A percentile compares a stretch with the other conserved stretches of the same genome.
Evolutionary conservation across 2,113 vertebrate genomes (phyloP).

Genomic region (Paraplagusia blochii): DNA sequence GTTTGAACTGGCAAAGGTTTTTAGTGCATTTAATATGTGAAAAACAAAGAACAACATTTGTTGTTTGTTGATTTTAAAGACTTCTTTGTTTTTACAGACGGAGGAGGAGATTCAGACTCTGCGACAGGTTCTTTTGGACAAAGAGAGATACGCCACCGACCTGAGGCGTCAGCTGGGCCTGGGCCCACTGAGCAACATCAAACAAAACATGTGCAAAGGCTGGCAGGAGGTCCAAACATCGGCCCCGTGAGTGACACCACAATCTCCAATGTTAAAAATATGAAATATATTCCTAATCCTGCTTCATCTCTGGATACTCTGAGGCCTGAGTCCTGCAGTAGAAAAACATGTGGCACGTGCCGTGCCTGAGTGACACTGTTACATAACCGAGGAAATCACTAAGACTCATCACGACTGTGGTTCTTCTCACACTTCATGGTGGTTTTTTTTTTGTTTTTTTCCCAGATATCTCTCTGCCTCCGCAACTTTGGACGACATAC

Average conservation of each 20-base stretch:
- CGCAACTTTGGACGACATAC: constrained; percentile 83
- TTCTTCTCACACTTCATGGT: constrained; percentile 8
- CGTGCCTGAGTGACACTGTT: constrained; percentile 23
- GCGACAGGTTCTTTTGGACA: constrained; percentile 89
- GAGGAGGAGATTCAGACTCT: constrained; percentile 94
- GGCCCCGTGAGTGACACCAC: constrained; percentile 79
- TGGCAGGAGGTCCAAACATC: constrained; percentile 94
- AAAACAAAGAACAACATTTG: not conserved
- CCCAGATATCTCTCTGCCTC: constrained; percentile 83
- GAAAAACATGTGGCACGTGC: constrained; percentile 4
- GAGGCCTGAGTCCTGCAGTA: not conserved
- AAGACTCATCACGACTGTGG: not conserved
- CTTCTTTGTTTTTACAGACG: constrained; percentile 75
- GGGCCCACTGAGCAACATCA: constrained; percentile 83
- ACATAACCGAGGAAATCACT: constrained; percentile 38
- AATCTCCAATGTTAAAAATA: not conserved
- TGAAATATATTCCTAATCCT: not conserved
- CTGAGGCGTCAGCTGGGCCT: constrained; percentile 88
- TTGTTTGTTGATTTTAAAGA: not conserved
- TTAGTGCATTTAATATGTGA: not conserved
- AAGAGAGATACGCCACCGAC: constrained; percentile 88
- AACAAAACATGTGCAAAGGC: constrained; percentile 86
- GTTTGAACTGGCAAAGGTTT: constrained; percentile 83
- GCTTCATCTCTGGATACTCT: constrained; percentile 12
- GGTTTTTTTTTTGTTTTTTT: constrained; percentile 25